Evolutionary conservation across 1,140 invertebrate species (phyloP).

Genomic region (Drosophila leontia): DNA sequence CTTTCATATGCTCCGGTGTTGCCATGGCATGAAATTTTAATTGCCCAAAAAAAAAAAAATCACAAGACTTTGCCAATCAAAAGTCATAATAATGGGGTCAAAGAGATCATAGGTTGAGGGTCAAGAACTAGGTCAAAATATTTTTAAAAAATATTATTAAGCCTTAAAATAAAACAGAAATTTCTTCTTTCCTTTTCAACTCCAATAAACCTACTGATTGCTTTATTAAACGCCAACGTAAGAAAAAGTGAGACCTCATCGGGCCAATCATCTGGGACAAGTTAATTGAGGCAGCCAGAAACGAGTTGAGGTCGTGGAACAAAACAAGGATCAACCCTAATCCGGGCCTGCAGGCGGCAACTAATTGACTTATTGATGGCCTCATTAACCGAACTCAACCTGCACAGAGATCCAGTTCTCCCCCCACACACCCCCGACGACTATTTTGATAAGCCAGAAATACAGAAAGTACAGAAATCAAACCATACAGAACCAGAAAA

Average conservation of each 20-base stretch:
- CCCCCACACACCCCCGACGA: constrained; percentile 1
- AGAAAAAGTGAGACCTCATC: not conserved
- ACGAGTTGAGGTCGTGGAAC: constrained; percentile 27
- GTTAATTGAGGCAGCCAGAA: constrained; percentile 32
- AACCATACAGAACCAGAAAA: constrained; percentile 12
- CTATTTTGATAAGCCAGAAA: constrained; percentile 1
- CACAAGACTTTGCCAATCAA: constrained; percentile 21
- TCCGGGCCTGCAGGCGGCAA: constrained; percentile 48
- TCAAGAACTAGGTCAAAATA: not conserved
- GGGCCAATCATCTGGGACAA: constrained; percentile 23
- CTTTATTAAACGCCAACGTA: constrained; percentile 8
- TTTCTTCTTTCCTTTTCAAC: not conserved
- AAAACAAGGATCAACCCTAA: constrained; percentile 44
- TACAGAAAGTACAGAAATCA: not conserved
- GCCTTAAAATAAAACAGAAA: too few species aligned
- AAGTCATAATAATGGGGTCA: constrained; percentile 36
- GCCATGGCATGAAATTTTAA: constrained; percentile 76
- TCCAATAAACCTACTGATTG: constrained; percentile 5
- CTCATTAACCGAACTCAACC: constrained; percentile 67
- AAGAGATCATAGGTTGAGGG: constrained; percentile 3
- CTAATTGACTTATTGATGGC: constrained; percentile 80
- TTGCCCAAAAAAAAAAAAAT: constrained; percentile 68
- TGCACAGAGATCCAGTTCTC: constrained; percentile 38
- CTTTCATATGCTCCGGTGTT: constrained; percentile 63
- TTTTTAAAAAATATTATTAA: not conserved